Percentiles rank a stretch among this genome's conserved stretches.
phyloP scores from a whole-genome alignment of 2,113 vertebrate species.

The Elaphurus davidianus region DNA sequence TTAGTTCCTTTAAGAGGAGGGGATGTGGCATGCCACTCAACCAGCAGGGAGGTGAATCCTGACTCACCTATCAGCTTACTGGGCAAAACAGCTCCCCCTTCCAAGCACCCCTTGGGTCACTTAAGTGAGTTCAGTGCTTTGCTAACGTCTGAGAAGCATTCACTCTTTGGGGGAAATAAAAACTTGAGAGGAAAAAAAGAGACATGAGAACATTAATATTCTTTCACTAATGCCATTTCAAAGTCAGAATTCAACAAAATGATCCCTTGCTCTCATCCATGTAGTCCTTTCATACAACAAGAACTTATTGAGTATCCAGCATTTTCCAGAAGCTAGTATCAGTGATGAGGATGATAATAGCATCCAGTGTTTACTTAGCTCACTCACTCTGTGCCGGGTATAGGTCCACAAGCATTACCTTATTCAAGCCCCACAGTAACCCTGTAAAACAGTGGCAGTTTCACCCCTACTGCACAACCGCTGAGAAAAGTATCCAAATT shows the following conservation, averaged over 20 bases:
- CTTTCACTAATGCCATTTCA: conserved; percentile 25
- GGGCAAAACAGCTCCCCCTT: conserved; percentile 51
- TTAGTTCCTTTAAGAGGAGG: conserved; percentile 58
- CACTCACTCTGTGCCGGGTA: background rate
- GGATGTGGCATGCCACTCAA: conserved; percentile 65
- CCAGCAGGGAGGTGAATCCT: conserved; percentile 66
- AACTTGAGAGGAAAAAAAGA: background rate
- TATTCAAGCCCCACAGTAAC: background rate
- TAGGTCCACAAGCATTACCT: background rate
- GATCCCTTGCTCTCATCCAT: background rate
- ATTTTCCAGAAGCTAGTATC: background rate
- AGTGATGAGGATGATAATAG: background rate
- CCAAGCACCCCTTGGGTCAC: background rate
- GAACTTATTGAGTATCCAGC: background rate
- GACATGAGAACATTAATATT: conserved; percentile 9
- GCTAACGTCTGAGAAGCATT: conserved; percentile 16
- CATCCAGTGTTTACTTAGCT: background rate
- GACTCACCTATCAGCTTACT: conserved; percentile 51
- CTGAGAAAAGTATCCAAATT: background rate
- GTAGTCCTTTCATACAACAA: background rate
- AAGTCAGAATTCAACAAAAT: background rate
- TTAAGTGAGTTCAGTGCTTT: conserved; percentile 38
- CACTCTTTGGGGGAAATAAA: background rate
- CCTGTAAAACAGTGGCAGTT: background rate
- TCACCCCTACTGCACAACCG: background rate